Conservation (phyloP, 1,140 invertebrate species). For the Orchesella cincta region DNA sequence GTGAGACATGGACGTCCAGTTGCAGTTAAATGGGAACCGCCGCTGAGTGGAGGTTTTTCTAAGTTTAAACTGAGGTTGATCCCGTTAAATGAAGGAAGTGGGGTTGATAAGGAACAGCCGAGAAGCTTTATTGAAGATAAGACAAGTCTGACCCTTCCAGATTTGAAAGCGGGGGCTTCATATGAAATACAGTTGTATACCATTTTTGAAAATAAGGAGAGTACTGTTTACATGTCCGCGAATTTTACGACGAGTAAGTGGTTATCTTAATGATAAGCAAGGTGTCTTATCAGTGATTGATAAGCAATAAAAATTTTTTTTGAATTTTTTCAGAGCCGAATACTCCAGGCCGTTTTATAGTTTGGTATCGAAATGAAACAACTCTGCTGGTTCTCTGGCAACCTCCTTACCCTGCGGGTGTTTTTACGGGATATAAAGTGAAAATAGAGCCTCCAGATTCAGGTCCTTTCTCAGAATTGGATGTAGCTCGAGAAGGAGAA, state of each 20-base stretch:
- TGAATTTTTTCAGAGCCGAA: constrained; percentile 72
- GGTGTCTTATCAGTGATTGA: too few species aligned
- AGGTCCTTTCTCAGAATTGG: constrained; percentile 74
- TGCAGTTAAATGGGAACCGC: constrained; percentile 81
- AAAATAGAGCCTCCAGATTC: constrained; percentile 87
- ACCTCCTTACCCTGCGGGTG: constrained; percentile 87
- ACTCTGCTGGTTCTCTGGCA: constrained; percentile 91
- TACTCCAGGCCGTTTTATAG: constrained; percentile 91
- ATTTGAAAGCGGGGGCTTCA: constrained; percentile 79
- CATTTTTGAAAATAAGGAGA: constrained; percentile 85
- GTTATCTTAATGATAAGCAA: not conserved
- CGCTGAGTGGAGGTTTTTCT: constrained; percentile 74
- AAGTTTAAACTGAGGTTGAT: constrained; percentile 68
- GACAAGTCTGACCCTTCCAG: constrained; percentile 70
- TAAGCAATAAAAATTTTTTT: too few species aligned
- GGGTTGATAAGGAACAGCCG: constrained; percentile 62
- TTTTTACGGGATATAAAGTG: constrained; percentile 88
- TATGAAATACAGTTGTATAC: constrained; percentile 88
- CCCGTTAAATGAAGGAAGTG: constrained; percentile 63
- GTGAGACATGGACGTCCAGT: constrained; percentile 79
- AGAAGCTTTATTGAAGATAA: constrained; percentile 70
- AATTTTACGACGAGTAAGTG: constrained; percentile 89
- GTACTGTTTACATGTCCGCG: constrained; percentile 80
- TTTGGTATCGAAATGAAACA: constrained; percentile 94
- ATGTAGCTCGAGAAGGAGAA: constrained; percentile 88